Percentiles rank a stretch among this genome's conserved stretches.
Evolutionary conservation across 2,888 invertebrate genomes (phyloP).

Genomic region (Rhingia campestris): DNA sequence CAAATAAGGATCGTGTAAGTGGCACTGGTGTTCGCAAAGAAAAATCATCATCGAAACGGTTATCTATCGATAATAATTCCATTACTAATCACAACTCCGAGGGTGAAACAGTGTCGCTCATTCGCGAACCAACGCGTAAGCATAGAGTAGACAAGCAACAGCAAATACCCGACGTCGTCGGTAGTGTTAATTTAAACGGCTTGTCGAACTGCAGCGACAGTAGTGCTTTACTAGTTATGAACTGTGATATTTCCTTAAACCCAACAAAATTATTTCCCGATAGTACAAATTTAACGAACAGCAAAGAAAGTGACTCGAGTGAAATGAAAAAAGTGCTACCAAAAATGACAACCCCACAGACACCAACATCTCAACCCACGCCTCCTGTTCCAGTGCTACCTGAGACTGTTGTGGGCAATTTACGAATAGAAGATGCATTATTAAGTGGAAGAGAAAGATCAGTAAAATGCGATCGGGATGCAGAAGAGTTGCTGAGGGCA

Average conservation of each 20-base stretch:
- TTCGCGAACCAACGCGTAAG: conserved; percentile 48
- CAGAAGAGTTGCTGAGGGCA: conserved; percentile 85
- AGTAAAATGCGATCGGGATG: conserved; percentile 84
- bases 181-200: conserved; percentile 48
- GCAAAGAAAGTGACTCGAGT: conserved; percentile 62
- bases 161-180: background rate
- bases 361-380: conserved; percentile 13
- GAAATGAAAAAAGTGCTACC: conserved; percentile 68
- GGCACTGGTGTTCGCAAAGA: conserved; percentile 51
- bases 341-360: conserved; percentile 40
- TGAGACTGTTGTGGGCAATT: conserved; percentile 82
- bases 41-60: conserved; percentile 49
- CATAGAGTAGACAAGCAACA: conserved; percentile 38
- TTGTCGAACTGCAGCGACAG: conserved; percentile 50
- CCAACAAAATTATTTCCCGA: conserved; percentile 63
- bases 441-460: conserved; percentile 74
- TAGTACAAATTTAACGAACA: conserved; percentile 74
- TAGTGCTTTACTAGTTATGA: conserved; percentile 65
- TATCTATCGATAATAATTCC: conserved; percentile 62
- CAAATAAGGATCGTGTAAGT: conserved; percentile 60
- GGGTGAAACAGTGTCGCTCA: conserved; percentile 41
- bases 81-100: conserved; percentile 57
- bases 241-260: conserved; percentile 73
- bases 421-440: conserved; percentile 83
- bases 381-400: conserved; percentile 17